Base-by-base conservation (phyloP, 2,797 vertebrate genomes). In the Anabas testudineus region DNA sequence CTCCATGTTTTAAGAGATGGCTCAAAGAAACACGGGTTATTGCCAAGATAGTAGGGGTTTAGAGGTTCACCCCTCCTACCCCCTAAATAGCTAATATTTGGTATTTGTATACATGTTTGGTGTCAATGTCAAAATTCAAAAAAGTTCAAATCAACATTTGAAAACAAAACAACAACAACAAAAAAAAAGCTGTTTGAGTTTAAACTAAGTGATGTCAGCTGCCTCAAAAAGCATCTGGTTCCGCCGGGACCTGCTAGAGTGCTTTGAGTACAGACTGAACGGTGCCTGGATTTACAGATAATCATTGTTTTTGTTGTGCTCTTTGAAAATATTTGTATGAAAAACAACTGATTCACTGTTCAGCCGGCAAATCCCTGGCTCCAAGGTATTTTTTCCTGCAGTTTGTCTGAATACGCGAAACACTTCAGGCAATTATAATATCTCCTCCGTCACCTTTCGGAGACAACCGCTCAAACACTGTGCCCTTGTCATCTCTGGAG, bases 401-500 rank as follows among this genome's bases (percentile, higher is more conserved):
- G 53, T 72, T 68, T 71, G 30, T 46, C 71, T 51, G 61, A 59
- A 57, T 37, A 37, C 67, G 74, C 49, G 10, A 53, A 24, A 22
- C 56, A 19, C 67, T 34, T 22, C 1, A 62, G 15, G 54, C 56
- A 59, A 74, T 78, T 70, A 74, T 67, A 51, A 52, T 30, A 56
- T 60, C 73, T 58, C 65, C 70, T 65, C 39, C 18, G 24, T 42
- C 12, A n/a, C 51, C 57, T 55, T 75, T 70, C 22, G 22, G 45
- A 66, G 51, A 67, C 54, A 37, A 45, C 53, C 34, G 37, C 52
- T 60, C 49, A 13, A 15, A 56, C 66, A 51, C 65, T 54, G 14
- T 30, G 60, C 55, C 66, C 76, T 79, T 64, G 64, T 47, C 58
- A 5, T 74, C 78, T 67, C 56, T 13, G n/a, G 9, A 60, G 71